A percentile compares a stretch with the other conserved stretches of the same genome.
These are phyloP conservation scores for Erethizon dorsatum DNA, from an alignment of 2,797 vertebrate genomes.

Conservation along the genomic window DNA sequence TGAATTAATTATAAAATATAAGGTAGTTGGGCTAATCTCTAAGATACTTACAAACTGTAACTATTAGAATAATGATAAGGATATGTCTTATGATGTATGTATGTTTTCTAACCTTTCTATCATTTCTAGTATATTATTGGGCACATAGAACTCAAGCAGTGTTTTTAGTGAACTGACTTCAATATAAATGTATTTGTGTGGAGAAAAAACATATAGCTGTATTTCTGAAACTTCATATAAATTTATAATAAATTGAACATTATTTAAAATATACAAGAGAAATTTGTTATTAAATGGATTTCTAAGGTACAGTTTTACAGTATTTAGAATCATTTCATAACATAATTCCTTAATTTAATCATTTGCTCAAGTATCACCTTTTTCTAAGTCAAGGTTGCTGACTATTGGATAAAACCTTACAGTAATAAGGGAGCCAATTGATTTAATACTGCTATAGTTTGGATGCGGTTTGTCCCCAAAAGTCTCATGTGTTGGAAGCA, in stretches of 20 bases:
- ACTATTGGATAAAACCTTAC: slow-evolving; percentile 17
- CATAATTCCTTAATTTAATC: slow-evolving; percentile 16
- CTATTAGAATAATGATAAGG: slow-evolving; percentile 9
- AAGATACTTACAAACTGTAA: slow-evolving; percentile 51
- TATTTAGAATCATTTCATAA: slow-evolving; percentile 61
- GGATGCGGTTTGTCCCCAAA: background rate
- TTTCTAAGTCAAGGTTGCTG: slow-evolving; percentile 42
- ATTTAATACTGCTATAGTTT: background rate
- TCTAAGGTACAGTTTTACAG: slow-evolving; percentile 64
- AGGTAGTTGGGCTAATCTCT: slow-evolving; percentile 5
- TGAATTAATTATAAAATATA: slow-evolving; percentile 67
- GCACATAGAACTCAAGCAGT: slow-evolving; percentile 53
- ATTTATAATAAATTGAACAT: slow-evolving; percentile 34
- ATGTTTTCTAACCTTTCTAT: background rate
- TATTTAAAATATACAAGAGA: slow-evolving; percentile 46
- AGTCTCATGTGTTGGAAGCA: background rate
- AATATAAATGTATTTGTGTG: slow-evolving; percentile 49
- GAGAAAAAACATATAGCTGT: slow-evolving; percentile 56
- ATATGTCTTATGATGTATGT: background rate
- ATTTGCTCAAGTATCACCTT: slow-evolving; percentile 9
- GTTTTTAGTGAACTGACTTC: slow-evolving; percentile 49
- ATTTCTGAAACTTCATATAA: slow-evolving; percentile 54
- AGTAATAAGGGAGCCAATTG: background rate
- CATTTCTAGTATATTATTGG: slow-evolving; percentile 39
- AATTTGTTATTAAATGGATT: slow-evolving; percentile 59